phyloP scores from a whole-genome alignment of 2,888 invertebrate species.

The Silvanus unidentatus region DNA sequence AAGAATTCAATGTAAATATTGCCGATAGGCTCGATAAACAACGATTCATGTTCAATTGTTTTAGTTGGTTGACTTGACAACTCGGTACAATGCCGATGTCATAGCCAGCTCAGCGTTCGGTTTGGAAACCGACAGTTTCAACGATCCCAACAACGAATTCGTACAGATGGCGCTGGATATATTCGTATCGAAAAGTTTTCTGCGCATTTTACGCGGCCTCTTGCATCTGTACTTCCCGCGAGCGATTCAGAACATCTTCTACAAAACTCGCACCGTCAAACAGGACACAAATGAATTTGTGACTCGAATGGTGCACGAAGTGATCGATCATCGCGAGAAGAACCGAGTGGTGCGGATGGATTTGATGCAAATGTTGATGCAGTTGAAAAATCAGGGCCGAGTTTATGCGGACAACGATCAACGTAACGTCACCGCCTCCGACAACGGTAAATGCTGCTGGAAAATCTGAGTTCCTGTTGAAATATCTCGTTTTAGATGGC shows the following conservation, averaged over 20 bases:
- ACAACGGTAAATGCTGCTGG: conserved; percentile 7
- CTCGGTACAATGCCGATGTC: conserved; percentile 16
- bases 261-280: conserved; percentile 11
- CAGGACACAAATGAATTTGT: conserved; percentile 32
- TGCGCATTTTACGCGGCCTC: conserved; percentile 7
- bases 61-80: conserved; percentile 14
- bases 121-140: conserved; percentile 17
- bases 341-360: conserved; percentile 34
- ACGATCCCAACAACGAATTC: conserved; percentile 14
- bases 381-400: conserved; percentile 27
- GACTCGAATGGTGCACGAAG: conserved; percentile 31
- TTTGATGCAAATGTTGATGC: conserved; percentile 37
- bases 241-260: conserved; percentile 9
- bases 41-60: neutral
- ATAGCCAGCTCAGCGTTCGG: conserved; percentile 18
- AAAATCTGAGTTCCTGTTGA: neutral
- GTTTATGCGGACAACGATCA: conserved; percentile 10
- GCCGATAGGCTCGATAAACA: too few species aligned
- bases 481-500: neutral
- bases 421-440: conserved; percentile 8
- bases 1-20: neutral
- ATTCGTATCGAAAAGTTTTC: conserved; percentile 5
- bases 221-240: conserved; percentile 13
- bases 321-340: conserved; percentile 32
- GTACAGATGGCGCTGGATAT: conserved; percentile 10